Evolutionary conservation across 1,140 invertebrate species (phyloP).

Genomic region (Drosophila littoralis): DNA sequence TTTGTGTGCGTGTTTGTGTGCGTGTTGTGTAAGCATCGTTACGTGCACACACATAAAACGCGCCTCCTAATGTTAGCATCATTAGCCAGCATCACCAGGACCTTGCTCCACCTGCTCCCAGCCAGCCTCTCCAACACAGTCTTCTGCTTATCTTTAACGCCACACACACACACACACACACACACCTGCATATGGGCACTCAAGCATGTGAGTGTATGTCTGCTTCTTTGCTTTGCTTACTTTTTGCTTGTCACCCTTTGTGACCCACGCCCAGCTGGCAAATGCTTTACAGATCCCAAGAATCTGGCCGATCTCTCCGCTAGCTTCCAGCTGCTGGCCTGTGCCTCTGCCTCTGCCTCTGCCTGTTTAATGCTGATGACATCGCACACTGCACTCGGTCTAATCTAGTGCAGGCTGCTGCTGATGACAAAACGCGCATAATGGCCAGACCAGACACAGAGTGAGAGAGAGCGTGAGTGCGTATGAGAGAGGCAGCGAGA

Average conservation of each 20-base stretch:
- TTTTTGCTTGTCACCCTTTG: constrained; percentile 12
- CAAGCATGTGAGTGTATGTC: constrained; percentile 6
- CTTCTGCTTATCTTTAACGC: constrained; percentile 9
- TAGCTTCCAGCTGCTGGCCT: background rate
- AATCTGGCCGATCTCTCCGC: constrained; percentile 24
- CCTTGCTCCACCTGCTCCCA: constrained; percentile 9
- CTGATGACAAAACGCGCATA: constrained; percentile 50
- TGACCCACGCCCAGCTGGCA: constrained; percentile 1
- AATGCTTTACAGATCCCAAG: constrained; percentile 9
- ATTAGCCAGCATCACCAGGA: constrained; percentile 39
- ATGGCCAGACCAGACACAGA: constrained; percentile 26
- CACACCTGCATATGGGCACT: constrained; percentile 3
- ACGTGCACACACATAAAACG: constrained; percentile 58
- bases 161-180: constrained; percentile 3
- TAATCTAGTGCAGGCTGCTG: constrained; percentile 51
- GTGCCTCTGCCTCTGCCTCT: background rate
- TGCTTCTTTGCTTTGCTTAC: constrained; percentile 15
- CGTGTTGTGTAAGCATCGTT: constrained; percentile 52
- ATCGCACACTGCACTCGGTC: constrained; percentile 37
- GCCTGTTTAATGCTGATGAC: constrained; percentile 41
- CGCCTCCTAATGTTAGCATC: constrained; percentile 48
- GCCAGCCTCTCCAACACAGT: background rate
- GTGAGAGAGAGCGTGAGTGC: background rate
- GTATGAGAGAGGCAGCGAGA: constrained; percentile 2
- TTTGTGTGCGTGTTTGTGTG: constrained; percentile 23